A percentile compares a stretch with the other conserved stretches of the same genome.
Evolutionary conservation across 1,140 invertebrate genomes (phyloP).

Genomic region (Hermatobates lingyangjiaoensis): DNA sequence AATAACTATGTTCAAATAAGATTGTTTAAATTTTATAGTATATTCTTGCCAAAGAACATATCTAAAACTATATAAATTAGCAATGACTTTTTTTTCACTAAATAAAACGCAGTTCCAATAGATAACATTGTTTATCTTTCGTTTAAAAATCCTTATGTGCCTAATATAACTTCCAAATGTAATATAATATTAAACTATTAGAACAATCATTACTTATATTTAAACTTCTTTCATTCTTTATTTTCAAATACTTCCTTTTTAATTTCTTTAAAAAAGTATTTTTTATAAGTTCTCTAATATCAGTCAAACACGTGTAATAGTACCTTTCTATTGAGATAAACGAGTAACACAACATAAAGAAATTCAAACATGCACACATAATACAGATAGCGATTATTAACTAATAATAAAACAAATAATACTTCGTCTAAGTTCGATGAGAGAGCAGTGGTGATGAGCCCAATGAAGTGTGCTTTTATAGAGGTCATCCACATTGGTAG

Average conservation of each 20-base stretch:
- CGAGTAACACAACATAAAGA: neutral
- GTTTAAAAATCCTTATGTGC: too few relatives aligned
- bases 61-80: too few relatives aligned
- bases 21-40: too few relatives aligned
- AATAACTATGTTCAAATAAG: too few relatives aligned
- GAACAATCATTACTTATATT: too few relatives aligned
- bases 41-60: too few relatives aligned
- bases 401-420: constrained; percentile 17
- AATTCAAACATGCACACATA: neutral
- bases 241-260: neutral
- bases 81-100: too few relatives aligned
- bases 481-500: constrained; percentile 74
- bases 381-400: neutral
- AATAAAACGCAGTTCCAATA: too few relatives aligned
- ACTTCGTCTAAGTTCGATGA: constrained; percentile 83
- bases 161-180: too few relatives aligned
- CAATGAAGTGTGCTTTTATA: constrained; percentile 78
- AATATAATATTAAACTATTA: too few relatives aligned
- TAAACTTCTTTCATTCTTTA: too few relatives aligned
- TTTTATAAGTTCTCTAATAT: neutral
- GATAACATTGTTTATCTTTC: too few relatives aligned
- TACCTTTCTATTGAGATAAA: neutral
- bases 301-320: neutral
- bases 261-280: neutral
- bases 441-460: constrained; percentile 89